Conservation (phyloP, 2,113 vertebrate species). For the Taxidea taxus region DNA sequence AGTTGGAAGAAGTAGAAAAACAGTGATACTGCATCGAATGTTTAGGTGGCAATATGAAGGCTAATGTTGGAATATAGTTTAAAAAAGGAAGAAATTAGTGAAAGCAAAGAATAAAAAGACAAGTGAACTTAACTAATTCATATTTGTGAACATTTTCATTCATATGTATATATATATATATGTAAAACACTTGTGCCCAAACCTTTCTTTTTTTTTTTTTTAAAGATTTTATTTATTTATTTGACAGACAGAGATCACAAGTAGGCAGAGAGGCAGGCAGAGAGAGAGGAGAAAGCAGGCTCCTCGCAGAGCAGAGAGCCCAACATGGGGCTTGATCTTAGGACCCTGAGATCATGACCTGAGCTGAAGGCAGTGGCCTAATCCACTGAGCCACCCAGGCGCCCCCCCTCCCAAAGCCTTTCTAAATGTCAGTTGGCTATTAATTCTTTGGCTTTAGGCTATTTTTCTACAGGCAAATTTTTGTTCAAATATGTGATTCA, state of each 20-base stretch:
- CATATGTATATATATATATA: not conserved
- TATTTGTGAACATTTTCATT: not conserved
- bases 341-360: too few species aligned
- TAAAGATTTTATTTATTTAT: too few species aligned
- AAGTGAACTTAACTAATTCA: not conserved
- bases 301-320: too few species aligned
- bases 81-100: not conserved
- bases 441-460: not conserved
- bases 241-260: too few species aligned
- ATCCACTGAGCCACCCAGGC: too few species aligned
- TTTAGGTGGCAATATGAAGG: not conserved
- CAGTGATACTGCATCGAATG: not conserved
- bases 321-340: too few species aligned
- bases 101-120: not conserved
- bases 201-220: too few species aligned
- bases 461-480: not conserved
- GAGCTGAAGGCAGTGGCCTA: too few species aligned
- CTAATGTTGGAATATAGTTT: not conserved
- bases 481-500: not conserved
- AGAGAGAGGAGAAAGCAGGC: too few species aligned
- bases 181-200: not conserved
- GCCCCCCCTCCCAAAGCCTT: too few species aligned
- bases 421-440: not conserved
- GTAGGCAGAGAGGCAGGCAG: too few species aligned
- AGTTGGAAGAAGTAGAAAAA: not conserved